Base-by-base conservation (phyloP, 2,797 vertebrate species). In the Sebastes steindachneri region DNA sequence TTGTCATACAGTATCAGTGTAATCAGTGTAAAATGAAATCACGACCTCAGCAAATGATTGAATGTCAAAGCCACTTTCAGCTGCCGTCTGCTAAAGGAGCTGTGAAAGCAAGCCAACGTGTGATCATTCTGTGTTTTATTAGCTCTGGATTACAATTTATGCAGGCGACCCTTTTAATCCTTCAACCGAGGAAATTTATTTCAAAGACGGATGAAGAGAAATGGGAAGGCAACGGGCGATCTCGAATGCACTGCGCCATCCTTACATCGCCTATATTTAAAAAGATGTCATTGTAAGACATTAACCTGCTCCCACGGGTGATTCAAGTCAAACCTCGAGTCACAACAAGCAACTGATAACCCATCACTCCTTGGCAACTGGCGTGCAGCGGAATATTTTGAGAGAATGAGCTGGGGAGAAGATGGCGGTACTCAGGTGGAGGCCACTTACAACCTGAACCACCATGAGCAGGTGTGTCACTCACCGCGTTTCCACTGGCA, bases 11-110 rank as follows among this genome's bases (percentile, higher is more conserved):
- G 68, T 82, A 63, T 54, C 37, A 70, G 58, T 73, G 64, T 78
- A 89, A 91, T 85, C 77, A 75, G 54, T 72, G 85, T 82, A 75
- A 86, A 88, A 83, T 72, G 48, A 67, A 87, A 85, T 77, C 77
- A 73, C 2, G 14, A 55, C 53, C 21, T n/a, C 57, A 33, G 79
- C 59, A 64, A 87, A 84, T 72, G 86, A 87, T 72, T 81, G 63
- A 62, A 53, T 41, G 78, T 86, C 82, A 80, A 65, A 59, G 31
- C 79, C 33, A 59, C 79, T 87, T 77, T 59, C n/a, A 88, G 86
- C 83, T 54, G 71, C 77, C 72, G 9, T 79, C 80, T 82, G 68
- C 79, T 77, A 73, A 82, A 88, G 68, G 60, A 84, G 87, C 83
- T 77, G 78, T 88, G 86, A 92, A 89, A 91, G 88, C 57, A 69